Conservation (phyloP, 2,113 vertebrate species). For the Lagopus leucura region DNA sequence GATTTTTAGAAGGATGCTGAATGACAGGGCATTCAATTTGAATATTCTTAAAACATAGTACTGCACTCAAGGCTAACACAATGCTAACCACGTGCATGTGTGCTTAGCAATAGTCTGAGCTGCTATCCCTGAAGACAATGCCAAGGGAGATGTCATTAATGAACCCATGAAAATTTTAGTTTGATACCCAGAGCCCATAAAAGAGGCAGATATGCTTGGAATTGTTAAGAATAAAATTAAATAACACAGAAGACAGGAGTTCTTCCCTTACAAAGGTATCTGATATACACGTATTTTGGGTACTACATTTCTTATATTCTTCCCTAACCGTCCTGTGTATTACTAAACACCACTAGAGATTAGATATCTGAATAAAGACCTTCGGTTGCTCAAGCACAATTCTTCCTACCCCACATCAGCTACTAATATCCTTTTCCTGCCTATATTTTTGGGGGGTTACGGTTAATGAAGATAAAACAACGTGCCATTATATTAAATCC, state of each 20-base stretch:
- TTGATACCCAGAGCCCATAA: not conserved
- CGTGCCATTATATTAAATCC: not conserved
- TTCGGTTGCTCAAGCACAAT: not conserved
- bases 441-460: accelerated
- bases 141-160: not conserved
- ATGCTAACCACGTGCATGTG: not conserved
- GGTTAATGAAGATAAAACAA: not conserved
- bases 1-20: not conserved
- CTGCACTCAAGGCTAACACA: not conserved
- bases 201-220: not conserved
- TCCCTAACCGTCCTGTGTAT: not conserved
- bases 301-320: not conserved
- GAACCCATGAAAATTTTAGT: not conserved
- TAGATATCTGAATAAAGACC: not conserved
- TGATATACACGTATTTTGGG: not conserved
- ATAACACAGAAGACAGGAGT: not conserved
- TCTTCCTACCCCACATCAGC: not conserved
- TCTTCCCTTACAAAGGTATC: not conserved
- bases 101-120: not conserved
- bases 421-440: not conserved
- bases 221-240: not conserved
- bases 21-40: not conserved
- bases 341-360: not conserved
- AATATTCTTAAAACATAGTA: not conserved
- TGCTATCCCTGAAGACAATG: not conserved